phyloP scores from a whole-genome alignment of 2,888 invertebrate genomes.

The Drosophila prostipennis region DNA sequence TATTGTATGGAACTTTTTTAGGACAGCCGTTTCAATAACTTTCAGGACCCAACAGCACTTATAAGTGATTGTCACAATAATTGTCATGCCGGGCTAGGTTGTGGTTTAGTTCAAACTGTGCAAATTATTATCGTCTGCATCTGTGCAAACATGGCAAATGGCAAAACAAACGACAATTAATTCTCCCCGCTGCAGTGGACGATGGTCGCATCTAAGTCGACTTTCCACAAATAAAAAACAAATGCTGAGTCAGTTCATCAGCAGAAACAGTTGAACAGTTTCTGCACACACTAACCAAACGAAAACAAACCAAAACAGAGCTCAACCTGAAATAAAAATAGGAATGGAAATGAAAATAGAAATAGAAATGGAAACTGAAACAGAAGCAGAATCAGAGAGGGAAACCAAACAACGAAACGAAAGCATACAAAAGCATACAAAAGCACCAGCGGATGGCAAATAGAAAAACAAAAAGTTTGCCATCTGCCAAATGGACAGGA shows the following conservation, averaged over 20 bases:
- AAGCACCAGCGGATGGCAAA: slow-evolving; percentile 41
- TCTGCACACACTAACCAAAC: slow-evolving; percentile 18
- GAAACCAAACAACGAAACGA: slow-evolving; percentile 33
- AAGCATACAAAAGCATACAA: slow-evolving; percentile 29
- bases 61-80: slow-evolving; percentile 28
- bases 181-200: slow-evolving; percentile 57
- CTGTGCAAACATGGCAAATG: slow-evolving; percentile 43
- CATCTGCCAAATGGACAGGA: slow-evolving; percentile 67
- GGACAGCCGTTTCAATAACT: neutral
- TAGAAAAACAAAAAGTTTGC: slow-evolving; percentile 63
- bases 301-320: slow-evolving; percentile 23
- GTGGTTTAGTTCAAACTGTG: slow-evolving; percentile 29
- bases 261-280: slow-evolving; percentile 50
- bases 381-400: slow-evolving; percentile 19
- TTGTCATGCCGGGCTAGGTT: slow-evolving; percentile 27
- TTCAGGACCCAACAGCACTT: slow-evolving; percentile 5
- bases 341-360: slow-evolving; percentile 25
- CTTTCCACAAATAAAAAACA: slow-evolving; percentile 26
- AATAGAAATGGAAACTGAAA: slow-evolving; percentile 29
- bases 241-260: slow-evolving; percentile 60
- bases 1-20: neutral
- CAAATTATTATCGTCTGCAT: slow-evolving; percentile 31
- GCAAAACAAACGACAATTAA: slow-evolving; percentile 64
- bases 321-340: slow-evolving; percentile 28
- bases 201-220: slow-evolving; percentile 19